Percentiles rank a stretch among this genome's conserved stretches.
phyloP scores from a whole-genome alignment of 2,888 invertebrate genomes.

The Drosophila prolongata region DNA sequence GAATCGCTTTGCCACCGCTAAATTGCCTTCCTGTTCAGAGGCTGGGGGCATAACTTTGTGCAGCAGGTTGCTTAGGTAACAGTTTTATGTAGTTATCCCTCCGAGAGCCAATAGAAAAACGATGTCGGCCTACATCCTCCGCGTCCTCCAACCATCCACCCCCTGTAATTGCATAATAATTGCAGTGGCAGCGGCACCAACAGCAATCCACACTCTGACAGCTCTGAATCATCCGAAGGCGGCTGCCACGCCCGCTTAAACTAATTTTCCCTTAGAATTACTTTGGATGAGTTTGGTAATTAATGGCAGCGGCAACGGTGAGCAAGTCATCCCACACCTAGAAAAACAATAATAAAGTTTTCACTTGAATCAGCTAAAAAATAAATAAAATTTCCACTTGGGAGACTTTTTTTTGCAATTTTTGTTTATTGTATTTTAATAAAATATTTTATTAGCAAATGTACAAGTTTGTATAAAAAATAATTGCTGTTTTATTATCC shows the following conservation, averaged over 20 bases:
- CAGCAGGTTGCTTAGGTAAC: constrained; percentile 79
- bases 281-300: constrained; percentile 78
- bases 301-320: constrained; percentile 58
- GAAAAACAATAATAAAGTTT: neutral
- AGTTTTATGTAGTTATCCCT: constrained; percentile 74
- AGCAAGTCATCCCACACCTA: constrained; percentile 16
- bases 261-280: constrained; percentile 77
- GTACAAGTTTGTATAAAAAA: too few species aligned
- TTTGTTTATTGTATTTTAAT: too few species aligned
- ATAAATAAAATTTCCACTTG: too few species aligned
- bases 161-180: constrained; percentile 77
- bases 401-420: too few species aligned
- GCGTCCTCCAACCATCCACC: neutral
- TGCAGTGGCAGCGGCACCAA: constrained; percentile 52
- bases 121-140: constrained; percentile 16
- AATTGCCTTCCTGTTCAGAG: constrained; percentile 67
- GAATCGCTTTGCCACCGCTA: constrained; percentile 49
- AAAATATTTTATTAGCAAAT: too few species aligned
- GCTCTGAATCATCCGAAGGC: constrained; percentile 43
- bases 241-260: constrained; percentile 52
- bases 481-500: too few species aligned
- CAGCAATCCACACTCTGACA: constrained; percentile 44
- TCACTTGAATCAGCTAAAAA: too few species aligned
- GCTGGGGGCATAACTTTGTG: constrained; percentile 62
- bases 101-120: constrained; percentile 28